Conservation (phyloP, 1,140 invertebrate genomes). For the Brachionus paranguensis region DNA sequence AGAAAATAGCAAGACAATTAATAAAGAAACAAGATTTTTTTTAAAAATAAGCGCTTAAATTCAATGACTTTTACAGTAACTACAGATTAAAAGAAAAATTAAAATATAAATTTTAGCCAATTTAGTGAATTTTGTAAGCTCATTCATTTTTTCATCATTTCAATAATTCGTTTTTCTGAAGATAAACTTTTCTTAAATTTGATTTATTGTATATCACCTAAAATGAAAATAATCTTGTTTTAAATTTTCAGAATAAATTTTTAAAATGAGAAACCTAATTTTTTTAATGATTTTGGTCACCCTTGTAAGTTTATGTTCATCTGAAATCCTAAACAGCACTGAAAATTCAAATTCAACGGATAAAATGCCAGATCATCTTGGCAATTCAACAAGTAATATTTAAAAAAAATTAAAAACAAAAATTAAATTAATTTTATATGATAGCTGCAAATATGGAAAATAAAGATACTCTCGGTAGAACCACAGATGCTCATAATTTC, state of each 20-base stretch:
- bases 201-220: too few species aligned
- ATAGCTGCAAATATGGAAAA: neutral
- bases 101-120: neutral
- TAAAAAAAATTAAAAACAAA: neutral
- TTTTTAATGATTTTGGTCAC: neutral
- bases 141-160: neutral
- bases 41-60: neutral
- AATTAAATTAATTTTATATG: neutral
- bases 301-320: neutral
- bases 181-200: neutral
- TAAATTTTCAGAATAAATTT: neutral
- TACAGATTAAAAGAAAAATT: neutral
- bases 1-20: neutral
- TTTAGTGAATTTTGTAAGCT: too few species aligned
- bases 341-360: neutral
- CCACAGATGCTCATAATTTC: neutral
- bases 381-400: neutral
- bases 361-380: neutral
- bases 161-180: neutral
- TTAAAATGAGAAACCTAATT: neutral
- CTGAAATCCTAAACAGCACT: neutral
- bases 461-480: neutral
- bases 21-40: neutral
- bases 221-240: too few species aligned
- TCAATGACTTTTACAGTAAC: neutral